Evolutionary conservation across 2,888 invertebrate genomes (phyloP).

Genomic region (Thysanoteuthis rhombus): DNA sequence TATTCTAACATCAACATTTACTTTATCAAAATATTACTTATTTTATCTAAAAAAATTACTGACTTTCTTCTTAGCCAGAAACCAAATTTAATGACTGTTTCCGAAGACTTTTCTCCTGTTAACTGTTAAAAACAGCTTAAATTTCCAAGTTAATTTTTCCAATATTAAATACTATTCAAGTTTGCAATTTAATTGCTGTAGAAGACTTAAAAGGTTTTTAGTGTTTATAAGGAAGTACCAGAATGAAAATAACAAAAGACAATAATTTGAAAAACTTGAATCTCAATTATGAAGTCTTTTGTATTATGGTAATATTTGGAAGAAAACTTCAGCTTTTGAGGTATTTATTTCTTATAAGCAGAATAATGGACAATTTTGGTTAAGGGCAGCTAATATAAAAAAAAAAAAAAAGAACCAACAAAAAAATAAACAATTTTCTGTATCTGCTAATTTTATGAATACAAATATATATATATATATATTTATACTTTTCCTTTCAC

Average conservation of each 20-base stretch:
- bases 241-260: not conserved
- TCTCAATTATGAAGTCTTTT: not conserved
- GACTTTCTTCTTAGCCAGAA: too few relatives aligned
- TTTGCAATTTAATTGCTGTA: not conserved
- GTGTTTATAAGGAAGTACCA: not conserved
- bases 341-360: not conserved
- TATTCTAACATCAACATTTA: too few relatives aligned
- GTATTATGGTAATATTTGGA: not conserved
- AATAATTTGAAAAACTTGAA: not conserved
- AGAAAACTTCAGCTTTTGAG: not conserved
- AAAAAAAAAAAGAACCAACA: not conserved
- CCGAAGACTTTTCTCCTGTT: too few relatives aligned
- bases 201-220: not conserved
- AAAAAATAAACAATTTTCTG: not conserved
- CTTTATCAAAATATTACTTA: too few relatives aligned
- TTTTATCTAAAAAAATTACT: too few relatives aligned
- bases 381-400: not conserved
- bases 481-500: not conserved
- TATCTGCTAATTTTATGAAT: not conserved
- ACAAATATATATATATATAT: not conserved
- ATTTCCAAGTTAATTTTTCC: not conserved
- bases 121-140: not conserved
- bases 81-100: too few relatives aligned
- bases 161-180: not conserved
- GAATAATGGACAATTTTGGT: not conserved